Evolutionary conservation across 1,140 invertebrate genomes (phyloP).

Genomic region (Mya arenaria): DNA sequence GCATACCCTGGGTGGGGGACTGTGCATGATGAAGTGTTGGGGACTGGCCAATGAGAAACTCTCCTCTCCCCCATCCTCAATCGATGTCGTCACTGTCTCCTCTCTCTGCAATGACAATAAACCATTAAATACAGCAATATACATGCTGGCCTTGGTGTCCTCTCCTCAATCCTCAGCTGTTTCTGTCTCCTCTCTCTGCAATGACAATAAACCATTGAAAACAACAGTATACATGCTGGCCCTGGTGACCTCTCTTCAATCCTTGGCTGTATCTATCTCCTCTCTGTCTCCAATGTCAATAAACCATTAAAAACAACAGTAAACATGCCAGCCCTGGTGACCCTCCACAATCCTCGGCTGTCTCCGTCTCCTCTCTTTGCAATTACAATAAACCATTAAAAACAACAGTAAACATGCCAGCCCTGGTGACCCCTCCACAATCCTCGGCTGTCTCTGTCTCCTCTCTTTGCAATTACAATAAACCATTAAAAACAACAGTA

Average conservation of each 20-base stretch:
- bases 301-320: not conserved
- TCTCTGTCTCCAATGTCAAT: slow-evolving; percentile 52
- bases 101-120: slow-evolving; percentile 50
- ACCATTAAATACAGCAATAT: not conserved
- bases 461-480: slow-evolving; percentile 50
- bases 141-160: not conserved
- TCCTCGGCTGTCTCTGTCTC: slow-evolving; percentile 58
- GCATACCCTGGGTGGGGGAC: slow-evolving; percentile 14
- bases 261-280: slow-evolving; percentile 56
- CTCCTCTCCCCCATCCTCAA: slow-evolving; percentile 44
- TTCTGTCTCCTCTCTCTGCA: slow-evolving; percentile 58
- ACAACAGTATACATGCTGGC: not conserved
- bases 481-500: not conserved
- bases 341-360: slow-evolving; percentile 48
- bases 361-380: slow-evolving; percentile 58
- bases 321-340: not conserved
- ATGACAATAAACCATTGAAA: slow-evolving; percentile 1
- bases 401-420: not conserved
- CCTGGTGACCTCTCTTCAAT: not conserved
- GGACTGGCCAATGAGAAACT: slow-evolving; percentile 48
- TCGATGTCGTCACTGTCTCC: slow-evolving; percentile 57
- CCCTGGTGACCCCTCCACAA: not conserved
- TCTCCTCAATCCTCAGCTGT: slow-evolving; percentile 52
- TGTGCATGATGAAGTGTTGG: slow-evolving; percentile 15
- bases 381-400: slow-evolving; percentile 5